Percentiles rank a stretch among this genome's conserved stretches.
Evolutionary conservation across 1,140 invertebrate species (phyloP).

Genomic region (Cydia splendana): DNA sequence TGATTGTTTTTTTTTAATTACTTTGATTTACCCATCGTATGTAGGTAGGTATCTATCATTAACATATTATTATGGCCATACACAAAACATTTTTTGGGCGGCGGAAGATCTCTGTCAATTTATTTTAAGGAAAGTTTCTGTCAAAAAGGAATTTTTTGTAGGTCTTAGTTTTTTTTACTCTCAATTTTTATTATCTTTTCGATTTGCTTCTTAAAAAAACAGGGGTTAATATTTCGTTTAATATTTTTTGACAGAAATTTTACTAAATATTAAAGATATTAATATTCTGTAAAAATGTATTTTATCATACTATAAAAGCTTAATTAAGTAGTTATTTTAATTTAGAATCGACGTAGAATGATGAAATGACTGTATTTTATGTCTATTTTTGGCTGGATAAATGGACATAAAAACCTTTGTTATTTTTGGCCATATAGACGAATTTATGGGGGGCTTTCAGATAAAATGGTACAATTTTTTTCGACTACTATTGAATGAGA

Average conservation of each 20-base stretch:
- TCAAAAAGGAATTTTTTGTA: background rate
- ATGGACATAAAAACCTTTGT: conserved; percentile 2
- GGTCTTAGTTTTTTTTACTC: background rate
- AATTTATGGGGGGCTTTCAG: too few species aligned
- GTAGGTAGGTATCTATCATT: too few species aligned
- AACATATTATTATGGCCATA: too few species aligned
- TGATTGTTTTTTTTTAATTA: too few species aligned
- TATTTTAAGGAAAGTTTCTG: background rate
- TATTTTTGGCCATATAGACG: background rate
- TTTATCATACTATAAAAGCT: background rate
- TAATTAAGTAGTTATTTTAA: background rate
- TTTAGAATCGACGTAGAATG: background rate
- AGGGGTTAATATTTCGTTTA: background rate
- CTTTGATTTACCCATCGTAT: too few species aligned
- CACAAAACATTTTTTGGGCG: background rate
- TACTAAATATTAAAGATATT: background rate
- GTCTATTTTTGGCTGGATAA: conserved; percentile 33
- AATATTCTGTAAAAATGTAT: background rate
- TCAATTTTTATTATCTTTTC: background rate
- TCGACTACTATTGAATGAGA: too few species aligned
- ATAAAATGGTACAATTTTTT: too few species aligned
- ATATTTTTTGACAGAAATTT: conserved; percentile 8
- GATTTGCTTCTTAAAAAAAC: background rate
- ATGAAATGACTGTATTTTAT: conserved; percentile 10
- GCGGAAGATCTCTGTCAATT: conserved; percentile 29